phyloP scores from a whole-genome alignment of 2,888 invertebrate genomes.

The Prosapia bicincta region DNA sequence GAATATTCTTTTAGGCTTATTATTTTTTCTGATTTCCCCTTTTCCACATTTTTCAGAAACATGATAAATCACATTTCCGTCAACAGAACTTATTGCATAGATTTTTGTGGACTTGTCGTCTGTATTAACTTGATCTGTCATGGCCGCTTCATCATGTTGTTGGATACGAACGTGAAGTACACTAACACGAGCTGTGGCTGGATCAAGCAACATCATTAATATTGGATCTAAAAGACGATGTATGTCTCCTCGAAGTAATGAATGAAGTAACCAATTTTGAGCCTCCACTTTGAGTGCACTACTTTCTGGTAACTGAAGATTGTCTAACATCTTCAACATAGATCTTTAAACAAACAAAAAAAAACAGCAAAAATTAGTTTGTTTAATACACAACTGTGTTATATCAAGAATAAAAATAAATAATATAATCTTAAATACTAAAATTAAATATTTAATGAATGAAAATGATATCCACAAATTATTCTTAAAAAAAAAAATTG shows the following conservation, averaged over 20 bases:
- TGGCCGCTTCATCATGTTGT: conserved; percentile 41
- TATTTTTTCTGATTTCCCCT: conserved; percentile 33
- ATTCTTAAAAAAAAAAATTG: too few relatives aligned
- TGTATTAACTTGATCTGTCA: conserved; percentile 22
- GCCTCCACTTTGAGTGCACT: conserved; percentile 60
- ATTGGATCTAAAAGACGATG: conserved; percentile 74
- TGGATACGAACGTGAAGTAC: conserved; percentile 68
- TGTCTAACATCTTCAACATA: conserved; percentile 68
- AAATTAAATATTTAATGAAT: too few relatives aligned
- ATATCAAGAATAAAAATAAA: too few relatives aligned
- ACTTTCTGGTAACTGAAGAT: conserved; percentile 57
- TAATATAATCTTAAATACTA: too few relatives aligned
- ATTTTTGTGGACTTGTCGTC: conserved; percentile 45
- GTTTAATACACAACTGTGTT: too few relatives aligned
- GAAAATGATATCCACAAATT: too few relatives aligned
- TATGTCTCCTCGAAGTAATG: conserved; percentile 71
- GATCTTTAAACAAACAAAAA: too few relatives aligned
- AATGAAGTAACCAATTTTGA: conserved; percentile 71
- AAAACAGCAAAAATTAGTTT: too few relatives aligned
- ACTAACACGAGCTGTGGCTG: conserved; percentile 76
- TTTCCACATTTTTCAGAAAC: conserved; percentile 46
- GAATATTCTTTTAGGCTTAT: conserved; percentile 46
- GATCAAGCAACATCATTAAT: conserved; percentile 68
- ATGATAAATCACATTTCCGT: conserved; percentile 70
- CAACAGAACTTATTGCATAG: conserved; percentile 77